Percentiles rank a stretch among this genome's conserved stretches.
These are phyloP conservation scores for Motacilla tschutschensis DNA, from an alignment of 2,113 vertebrate species.

Conservation along the genomic window DNA sequence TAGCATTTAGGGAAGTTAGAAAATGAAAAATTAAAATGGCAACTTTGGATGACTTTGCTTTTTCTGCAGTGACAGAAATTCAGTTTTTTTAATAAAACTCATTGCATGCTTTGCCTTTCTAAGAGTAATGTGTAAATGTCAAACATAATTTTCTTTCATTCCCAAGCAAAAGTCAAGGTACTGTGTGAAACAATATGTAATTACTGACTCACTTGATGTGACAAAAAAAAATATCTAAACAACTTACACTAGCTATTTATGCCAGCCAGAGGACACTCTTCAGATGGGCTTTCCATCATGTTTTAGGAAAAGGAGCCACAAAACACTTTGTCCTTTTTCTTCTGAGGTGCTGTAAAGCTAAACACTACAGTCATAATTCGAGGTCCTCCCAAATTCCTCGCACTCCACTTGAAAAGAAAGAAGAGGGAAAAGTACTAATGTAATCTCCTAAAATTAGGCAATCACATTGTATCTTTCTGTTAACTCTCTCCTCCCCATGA, in stretches of 20 bases:
- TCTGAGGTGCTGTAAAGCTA: background rate
- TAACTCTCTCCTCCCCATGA: background rate
- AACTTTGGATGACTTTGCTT: background rate
- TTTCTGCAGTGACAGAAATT: background rate
- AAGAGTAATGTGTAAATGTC: background rate
- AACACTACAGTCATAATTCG: background rate
- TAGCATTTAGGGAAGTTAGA: background rate
- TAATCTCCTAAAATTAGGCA: background rate
- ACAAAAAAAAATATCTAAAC: background rate
- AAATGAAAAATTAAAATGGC: background rate
- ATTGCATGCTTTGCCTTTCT: background rate
- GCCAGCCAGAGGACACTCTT: background rate
- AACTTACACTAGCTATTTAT: background rate
- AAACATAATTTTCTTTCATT: background rate
- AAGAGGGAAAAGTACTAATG: fast-evolving
- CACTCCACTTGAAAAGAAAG: background rate
- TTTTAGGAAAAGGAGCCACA: background rate
- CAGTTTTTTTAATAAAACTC: background rate
- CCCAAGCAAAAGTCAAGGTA: background rate
- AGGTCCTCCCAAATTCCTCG: background rate
- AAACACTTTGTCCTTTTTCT: background rate
- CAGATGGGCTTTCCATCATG: background rate
- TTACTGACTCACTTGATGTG: background rate
- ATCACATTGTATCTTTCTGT: background rate
- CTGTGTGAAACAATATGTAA: background rate